Conservation (phyloP, 2,113 vertebrate species). For the Tautogolabrus adspersus region DNA sequence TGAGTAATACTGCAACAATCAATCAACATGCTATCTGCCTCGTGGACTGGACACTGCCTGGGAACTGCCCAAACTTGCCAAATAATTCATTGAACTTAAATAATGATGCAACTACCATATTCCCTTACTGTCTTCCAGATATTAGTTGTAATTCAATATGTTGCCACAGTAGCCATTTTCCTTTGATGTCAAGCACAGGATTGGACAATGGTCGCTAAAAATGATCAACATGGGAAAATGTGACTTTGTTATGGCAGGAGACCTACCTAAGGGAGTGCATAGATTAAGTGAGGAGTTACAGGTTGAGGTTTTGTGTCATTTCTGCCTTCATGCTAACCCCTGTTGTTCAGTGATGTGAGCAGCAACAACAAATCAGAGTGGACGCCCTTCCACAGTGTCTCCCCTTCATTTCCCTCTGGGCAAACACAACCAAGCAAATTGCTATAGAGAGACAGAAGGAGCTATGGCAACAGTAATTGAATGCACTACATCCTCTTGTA, state of each 20-base stretch:
- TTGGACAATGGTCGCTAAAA: no score
- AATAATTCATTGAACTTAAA: no score
- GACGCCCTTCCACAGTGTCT: slow-evolving; percentile 24
- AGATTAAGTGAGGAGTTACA: slow-evolving; percentile 18
- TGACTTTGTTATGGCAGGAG: no score
- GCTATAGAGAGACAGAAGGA: not conserved
- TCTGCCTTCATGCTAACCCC: slow-evolving; percentile 41
- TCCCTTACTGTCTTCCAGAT: not conserved
- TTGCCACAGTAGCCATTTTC: no score
- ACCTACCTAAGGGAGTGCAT: not conserved
- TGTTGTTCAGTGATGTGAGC: slow-evolving; percentile 54
- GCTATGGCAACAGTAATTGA: no score
- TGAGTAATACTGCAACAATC: not conserved
- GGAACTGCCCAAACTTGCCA: not conserved
- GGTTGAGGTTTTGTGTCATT: slow-evolving; percentile 39
- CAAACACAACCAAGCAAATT: slow-evolving; percentile 38
- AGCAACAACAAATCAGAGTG: slow-evolving; percentile 64
- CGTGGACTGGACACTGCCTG: not conserved
- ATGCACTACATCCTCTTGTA: no score
- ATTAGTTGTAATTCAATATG: no score
- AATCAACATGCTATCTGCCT: not conserved
- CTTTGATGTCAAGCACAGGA: no score
- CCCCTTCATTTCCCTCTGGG: slow-evolving; percentile 58
- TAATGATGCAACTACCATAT: no score
- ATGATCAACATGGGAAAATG: no score